phyloP scores from a whole-genome alignment of 1,140 invertebrate species.

The Halictus rubicundus region DNA sequence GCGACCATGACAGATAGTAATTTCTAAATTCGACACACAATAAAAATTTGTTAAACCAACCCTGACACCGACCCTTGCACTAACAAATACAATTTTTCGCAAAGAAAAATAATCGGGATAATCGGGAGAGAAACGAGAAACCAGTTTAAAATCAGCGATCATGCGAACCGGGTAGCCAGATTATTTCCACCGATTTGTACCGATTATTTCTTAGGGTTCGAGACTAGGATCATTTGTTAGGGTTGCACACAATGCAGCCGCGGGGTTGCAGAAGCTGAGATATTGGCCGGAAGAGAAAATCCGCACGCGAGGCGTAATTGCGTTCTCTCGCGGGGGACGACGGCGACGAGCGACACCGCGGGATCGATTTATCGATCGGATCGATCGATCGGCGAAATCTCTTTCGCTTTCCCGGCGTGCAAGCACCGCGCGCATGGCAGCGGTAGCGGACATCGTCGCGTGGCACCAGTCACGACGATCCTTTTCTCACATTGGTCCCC shows the following conservation, averaged over 20 bases:
- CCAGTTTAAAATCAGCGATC: too few relatives aligned
- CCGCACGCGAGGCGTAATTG: conserved; percentile 70
- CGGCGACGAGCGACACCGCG: conserved; percentile 28
- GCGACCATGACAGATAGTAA: too few relatives aligned
- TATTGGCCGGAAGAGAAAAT: conserved; percentile 72
- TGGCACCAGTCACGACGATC: conserved; percentile 62
- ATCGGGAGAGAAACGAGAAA: too few relatives aligned
- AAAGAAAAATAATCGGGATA: too few relatives aligned
- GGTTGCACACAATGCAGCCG: conserved; percentile 47
- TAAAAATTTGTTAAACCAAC: too few relatives aligned
- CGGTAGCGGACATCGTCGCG: conserved; percentile 47
- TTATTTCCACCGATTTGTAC: conserved; percentile 32
- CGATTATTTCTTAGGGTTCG: conserved; percentile 54
- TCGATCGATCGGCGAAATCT: conserved; percentile 66
- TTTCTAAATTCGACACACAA: too few relatives aligned
- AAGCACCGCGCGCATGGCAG: too few relatives aligned
- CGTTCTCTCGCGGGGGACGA: conserved; percentile 69
- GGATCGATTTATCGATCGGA: conserved; percentile 60
- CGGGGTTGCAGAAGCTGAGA: conserved; percentile 35
- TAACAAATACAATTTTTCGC: too few relatives aligned
- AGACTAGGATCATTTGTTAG: too few relatives aligned
- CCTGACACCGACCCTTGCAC: too few relatives aligned
- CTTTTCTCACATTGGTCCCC: conserved; percentile 28
- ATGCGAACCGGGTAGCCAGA: too few relatives aligned
- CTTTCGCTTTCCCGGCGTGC: conserved; percentile 65